Percentiles rank a stretch among this genome's conserved stretches.
Evolutionary conservation across 2,888 invertebrate species (phyloP).

Genomic region (Pyralis farinalis): DNA sequence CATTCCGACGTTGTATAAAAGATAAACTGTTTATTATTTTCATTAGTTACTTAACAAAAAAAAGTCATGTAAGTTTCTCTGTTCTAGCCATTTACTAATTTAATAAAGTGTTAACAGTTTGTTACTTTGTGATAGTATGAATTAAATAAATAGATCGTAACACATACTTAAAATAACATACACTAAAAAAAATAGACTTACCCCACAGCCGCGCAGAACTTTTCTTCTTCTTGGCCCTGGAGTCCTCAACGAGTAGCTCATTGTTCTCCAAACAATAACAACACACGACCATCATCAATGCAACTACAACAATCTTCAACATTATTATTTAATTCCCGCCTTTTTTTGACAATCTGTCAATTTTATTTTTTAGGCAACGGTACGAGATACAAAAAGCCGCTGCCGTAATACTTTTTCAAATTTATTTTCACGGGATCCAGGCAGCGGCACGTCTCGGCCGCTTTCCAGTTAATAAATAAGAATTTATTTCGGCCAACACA

Average conservation of each 20-base stretch:
- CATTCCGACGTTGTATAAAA: too few species aligned
- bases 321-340: slow-evolving; percentile 27
- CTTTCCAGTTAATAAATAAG: slow-evolving; percentile 58
- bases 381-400: not conserved
- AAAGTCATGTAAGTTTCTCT: too few species aligned
- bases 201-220: slow-evolving; percentile 49
- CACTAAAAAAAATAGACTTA: slow-evolving; percentile 36
- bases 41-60: too few species aligned
- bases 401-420: slow-evolving; percentile 3
- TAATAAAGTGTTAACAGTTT: too few species aligned
- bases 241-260: slow-evolving; percentile 45
- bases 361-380: slow-evolving; percentile 12
- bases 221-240: slow-evolving; percentile 65
- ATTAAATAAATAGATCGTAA: slow-evolving; percentile 10
- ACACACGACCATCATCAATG: slow-evolving; percentile 44
- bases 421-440: slow-evolving; percentile 16
- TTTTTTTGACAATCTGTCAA: slow-evolving; percentile 12
- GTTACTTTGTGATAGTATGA: too few species aligned
- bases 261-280: slow-evolving; percentile 57
- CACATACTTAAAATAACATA: too few species aligned
- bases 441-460: slow-evolving; percentile 31
- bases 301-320: slow-evolving; percentile 41
- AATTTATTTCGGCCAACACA: slow-evolving; percentile 33
- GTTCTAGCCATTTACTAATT: too few species aligned
- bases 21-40: too few species aligned